These are phyloP conservation scores for Troides oblongomaculatus DNA, from an alignment of 2,888 invertebrate species.

Conservation along the genomic window DNA sequence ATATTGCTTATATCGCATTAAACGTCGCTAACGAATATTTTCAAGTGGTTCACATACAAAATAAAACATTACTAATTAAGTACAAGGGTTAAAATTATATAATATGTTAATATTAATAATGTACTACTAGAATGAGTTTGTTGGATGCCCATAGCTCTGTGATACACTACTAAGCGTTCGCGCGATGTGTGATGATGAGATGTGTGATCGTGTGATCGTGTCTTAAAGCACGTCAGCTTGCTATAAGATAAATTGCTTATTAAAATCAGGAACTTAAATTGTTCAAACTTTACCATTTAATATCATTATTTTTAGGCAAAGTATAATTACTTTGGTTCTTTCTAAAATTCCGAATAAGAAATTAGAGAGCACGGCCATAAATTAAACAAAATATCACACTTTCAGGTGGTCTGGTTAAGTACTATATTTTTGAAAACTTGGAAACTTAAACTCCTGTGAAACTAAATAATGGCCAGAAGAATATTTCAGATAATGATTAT, in stretches of 20 bases:
- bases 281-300: conserved; percentile 32
- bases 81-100: conserved; percentile 62
- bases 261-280: conserved; percentile 42
- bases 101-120: conserved; percentile 49
- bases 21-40: conserved; percentile 64
- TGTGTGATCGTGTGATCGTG: conserved; percentile 6
- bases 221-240: conserved; percentile 25
- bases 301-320: conserved; percentile 20
- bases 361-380: conserved; percentile 68
- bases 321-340: conserved; percentile 15
- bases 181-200: conserved; percentile 31
- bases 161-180: conserved; percentile 41
- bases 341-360: conserved; percentile 34
- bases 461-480: conserved; percentile 57
- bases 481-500: not conserved
- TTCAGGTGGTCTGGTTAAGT: conserved; percentile 73
- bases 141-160: conserved; percentile 63
- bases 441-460: conserved; percentile 45
- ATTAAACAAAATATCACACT: conserved; percentile 72
- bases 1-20: conserved; percentile 79
- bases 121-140: conserved; percentile 45
- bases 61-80: conserved; percentile 75
- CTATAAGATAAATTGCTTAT: conserved; percentile 23
- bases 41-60: conserved; percentile 68
- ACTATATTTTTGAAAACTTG: conserved; percentile 54